Evolutionary conservation across 1,140 invertebrate genomes (phyloP).

Genomic region (Orchesella cincta): DNA sequence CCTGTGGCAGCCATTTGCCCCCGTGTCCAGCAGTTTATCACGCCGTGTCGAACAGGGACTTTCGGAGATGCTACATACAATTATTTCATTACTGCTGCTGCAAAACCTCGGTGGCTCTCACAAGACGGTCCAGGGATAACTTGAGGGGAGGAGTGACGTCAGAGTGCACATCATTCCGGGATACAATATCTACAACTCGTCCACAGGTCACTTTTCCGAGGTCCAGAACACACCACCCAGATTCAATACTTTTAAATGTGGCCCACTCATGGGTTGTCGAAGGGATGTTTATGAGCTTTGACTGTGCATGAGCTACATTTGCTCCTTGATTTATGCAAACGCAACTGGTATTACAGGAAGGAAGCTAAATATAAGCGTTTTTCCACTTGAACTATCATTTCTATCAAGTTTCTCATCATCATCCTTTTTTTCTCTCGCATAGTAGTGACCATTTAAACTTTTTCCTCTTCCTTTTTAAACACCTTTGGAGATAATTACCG

Average conservation of each 20-base stretch:
- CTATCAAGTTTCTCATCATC: too few relatives aligned
- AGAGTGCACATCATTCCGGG: conserved; percentile 76
- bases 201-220: conserved; percentile 61
- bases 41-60: conserved; percentile 47
- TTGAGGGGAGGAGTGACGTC: conserved; percentile 61
- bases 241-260: conserved; percentile 45
- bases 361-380: too few relatives aligned
- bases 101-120: conserved; percentile 73
- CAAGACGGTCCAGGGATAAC: conserved; percentile 65
- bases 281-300: conserved; percentile 50
- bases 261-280: conserved; percentile 43
- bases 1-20: conserved; percentile 48
- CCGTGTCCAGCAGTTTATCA: conserved; percentile 48
- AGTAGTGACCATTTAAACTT: too few relatives aligned
- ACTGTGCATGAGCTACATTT: too few relatives aligned
- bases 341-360: too few relatives aligned
- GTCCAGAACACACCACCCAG: conserved; percentile 35
- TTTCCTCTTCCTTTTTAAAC: too few relatives aligned
- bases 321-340: too few relatives aligned
- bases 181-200: conserved; percentile 70
- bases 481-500: too few relatives aligned
- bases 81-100: conserved; percentile 81
- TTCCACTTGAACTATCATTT: too few relatives aligned
- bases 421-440: too few relatives aligned
- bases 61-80: conserved; percentile 69